Base-by-base conservation (phyloP, 1,140 invertebrate genomes). In the Prorops nasuta region DNA sequence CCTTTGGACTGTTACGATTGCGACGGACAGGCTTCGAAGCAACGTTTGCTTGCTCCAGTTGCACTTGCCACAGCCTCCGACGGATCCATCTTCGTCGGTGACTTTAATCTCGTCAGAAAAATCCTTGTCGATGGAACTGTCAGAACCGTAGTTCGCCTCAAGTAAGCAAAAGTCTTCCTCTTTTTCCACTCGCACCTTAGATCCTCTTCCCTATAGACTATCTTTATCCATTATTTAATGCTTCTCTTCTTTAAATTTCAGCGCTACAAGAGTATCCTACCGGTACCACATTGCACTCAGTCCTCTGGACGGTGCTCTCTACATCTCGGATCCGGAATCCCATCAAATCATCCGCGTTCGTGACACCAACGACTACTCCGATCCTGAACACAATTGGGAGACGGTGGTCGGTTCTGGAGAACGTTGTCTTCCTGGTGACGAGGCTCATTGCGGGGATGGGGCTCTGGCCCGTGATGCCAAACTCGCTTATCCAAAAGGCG, bases 401-500 rank as follows among this genome's bases (percentile, higher is more conserved):
- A 87, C 91, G 0, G 84, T 91, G n/a, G 90, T 94, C 10, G 94
- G 94, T 1, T 96, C 91, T n/a, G 94, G 94, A 0, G 92, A 95
- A 70, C 80, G 93, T 54, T 98, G 95, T 74, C 79, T 95, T 2
- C 94, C 94, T 0, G 93, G 94, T 4, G 94, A 97, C 68, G 90
- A 93, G 68, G 91, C 93, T n/a, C 91, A 94, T 57, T 98, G 96
- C 70, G 95, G 96, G 1, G 96, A 98, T 66, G 93, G 92, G 10
- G 92, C 91, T 6, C 72, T 91, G 14, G 95, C 95, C 1, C 82
- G 90, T 51, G 90, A 95, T 66, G 96, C 96, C 1, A 94, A 96
- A 72, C 80, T 98, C 2, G 90, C 92, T 1, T 96, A 97, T 79
- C 95, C 95, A 0, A 98, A 98, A 83, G 96, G 92, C 14, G 90